These are phyloP conservation scores for Tympanuchus pallidicinctus DNA, from an alignment of 2,113 vertebrate genomes.

Conservation along the genomic window DNA sequence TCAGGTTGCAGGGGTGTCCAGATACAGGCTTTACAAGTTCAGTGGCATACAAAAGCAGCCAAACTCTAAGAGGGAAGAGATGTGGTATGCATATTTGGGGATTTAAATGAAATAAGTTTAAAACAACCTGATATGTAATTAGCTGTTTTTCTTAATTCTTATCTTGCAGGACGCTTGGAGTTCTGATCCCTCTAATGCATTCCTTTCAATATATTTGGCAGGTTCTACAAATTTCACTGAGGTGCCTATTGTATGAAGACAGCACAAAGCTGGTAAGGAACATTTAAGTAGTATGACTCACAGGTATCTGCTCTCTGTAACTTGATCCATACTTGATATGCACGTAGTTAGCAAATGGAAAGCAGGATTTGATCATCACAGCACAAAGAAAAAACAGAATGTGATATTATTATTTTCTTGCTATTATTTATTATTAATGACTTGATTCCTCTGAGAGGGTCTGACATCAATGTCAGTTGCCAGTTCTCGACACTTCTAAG, in stretches of 20 bases:
- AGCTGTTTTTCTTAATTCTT: neutral
- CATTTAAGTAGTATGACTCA: neutral
- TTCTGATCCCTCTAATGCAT: neutral
- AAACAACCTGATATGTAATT: neutral
- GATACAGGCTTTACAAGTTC: neutral
- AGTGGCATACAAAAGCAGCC: neutral
- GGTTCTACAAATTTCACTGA: neutral
- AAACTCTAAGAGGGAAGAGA: neutral
- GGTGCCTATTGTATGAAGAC: neutral
- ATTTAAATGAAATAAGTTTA: neutral
- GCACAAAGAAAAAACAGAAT: conserved; percentile 71
- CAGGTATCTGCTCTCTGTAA: neutral
- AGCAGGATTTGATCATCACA: conserved; percentile 53
- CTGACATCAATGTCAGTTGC: conserved; percentile 65
- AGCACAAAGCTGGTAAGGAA: neutral
- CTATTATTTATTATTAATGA: conserved; percentile 71
- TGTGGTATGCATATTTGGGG: neutral
- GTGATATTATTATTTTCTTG: conserved; percentile 67
- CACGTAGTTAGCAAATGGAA: neutral
- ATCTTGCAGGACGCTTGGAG: neutral
- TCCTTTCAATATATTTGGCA: neutral
- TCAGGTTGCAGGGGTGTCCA: neutral
- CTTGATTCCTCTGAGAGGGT: conserved; percentile 58
- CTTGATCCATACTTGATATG: neutral
- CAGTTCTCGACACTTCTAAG: conserved; percentile 59